phyloP scores from a whole-genome alignment of 2,797 vertebrate species.

The Coregonus suidteri region DNA sequence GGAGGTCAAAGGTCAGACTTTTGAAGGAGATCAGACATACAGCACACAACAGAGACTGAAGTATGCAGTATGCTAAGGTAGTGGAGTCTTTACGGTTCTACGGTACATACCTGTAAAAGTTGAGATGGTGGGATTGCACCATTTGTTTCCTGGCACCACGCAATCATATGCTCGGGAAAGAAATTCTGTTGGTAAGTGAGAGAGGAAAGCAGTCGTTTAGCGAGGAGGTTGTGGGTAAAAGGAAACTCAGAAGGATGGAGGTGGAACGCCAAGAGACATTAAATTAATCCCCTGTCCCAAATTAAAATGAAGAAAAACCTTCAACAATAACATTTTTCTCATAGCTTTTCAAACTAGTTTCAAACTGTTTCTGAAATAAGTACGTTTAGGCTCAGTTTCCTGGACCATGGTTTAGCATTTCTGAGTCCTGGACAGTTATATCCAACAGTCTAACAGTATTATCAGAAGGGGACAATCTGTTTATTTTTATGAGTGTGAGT shows the following conservation, averaged over 20 bases:
- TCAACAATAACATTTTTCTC: neutral
- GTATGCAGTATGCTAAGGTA: slow-evolving; percentile 45
- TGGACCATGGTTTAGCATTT: neutral
- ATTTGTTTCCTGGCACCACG: slow-evolving; percentile 94
- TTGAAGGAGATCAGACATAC: slow-evolving; percentile 6
- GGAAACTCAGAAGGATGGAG: neutral
- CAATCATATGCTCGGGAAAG: slow-evolving; percentile 98
- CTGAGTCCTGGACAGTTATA: too few species aligned
- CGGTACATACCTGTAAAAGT: slow-evolving; percentile 87
- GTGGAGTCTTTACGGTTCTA: slow-evolving; percentile 38
- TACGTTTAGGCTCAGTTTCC: neutral
- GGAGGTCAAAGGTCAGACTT: slow-evolving; percentile 70
- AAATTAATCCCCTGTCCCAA: neutral
- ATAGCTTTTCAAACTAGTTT: neutral
- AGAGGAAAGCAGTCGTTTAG: neutral
- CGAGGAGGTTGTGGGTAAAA: neutral
- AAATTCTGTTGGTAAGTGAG: slow-evolving; percentile 80
- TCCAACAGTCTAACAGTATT: neutral
- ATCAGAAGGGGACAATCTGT: neutral
- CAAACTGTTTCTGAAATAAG: neutral
- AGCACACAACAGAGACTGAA: slow-evolving; percentile 58
- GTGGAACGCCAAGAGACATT: neutral
- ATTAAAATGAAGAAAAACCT: neutral
- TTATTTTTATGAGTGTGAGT: neutral
- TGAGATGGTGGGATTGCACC: slow-evolving; percentile 89